phyloP scores from a whole-genome alignment of 2,888 invertebrate species.

The Cistogaster globosa region DNA sequence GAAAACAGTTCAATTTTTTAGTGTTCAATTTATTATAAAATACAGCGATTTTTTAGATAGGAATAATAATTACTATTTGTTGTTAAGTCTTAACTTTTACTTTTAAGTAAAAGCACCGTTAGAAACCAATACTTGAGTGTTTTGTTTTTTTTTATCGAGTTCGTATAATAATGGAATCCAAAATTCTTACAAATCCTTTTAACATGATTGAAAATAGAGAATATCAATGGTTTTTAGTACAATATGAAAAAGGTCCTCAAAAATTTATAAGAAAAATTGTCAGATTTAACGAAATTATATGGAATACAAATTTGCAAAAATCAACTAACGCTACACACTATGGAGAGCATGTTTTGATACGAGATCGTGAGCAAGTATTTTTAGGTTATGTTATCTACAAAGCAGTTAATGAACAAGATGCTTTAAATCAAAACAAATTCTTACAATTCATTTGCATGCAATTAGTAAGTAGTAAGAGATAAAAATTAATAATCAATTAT shows the following conservation, averaged over 20 bases:
- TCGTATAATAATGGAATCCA: no score
- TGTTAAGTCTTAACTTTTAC: no score
- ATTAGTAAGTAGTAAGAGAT: slow-evolving; percentile 5
- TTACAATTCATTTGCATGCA: slow-evolving; percentile 4
- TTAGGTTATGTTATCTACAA: slow-evolving; percentile 41
- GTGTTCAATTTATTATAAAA: no score
- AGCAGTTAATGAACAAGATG: slow-evolving; percentile 8
- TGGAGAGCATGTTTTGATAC: slow-evolving; percentile 25
- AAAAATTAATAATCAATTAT: neutral
- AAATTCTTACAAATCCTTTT: neutral
- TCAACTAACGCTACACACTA: neutral
- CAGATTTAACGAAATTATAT: slow-evolving; percentile 20
- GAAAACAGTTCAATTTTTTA: no score
- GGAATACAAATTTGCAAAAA: slow-evolving; percentile 11
- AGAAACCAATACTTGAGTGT: no score
- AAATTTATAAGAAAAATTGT: slow-evolving; percentile 43
- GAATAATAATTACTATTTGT: no score
- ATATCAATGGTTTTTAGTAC: slow-evolving; percentile 48
- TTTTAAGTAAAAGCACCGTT: no score
- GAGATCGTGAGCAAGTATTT: slow-evolving; percentile 26
- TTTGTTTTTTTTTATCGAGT: no score
- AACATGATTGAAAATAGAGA: neutral
- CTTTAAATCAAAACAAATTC: neutral
- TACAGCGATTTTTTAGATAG: no score
- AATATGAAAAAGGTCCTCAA: slow-evolving; percentile 31